phyloP scores from a whole-genome alignment of 2,888 invertebrate genomes.

The Hyalella azteca region DNA sequence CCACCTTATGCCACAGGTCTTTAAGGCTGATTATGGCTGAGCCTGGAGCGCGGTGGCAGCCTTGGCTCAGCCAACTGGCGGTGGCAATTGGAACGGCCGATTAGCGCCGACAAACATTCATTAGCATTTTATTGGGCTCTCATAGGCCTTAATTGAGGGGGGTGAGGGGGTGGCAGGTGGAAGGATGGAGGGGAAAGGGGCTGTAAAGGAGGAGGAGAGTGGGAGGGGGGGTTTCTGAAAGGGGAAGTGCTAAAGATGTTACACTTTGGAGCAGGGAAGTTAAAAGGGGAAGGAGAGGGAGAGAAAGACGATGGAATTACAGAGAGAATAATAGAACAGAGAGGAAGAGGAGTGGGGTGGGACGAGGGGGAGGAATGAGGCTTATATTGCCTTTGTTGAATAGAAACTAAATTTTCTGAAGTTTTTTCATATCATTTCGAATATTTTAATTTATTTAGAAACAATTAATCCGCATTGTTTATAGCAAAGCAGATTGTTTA shows the following conservation, averaged over 20 bases:
- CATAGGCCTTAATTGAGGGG: constrained; percentile 28
- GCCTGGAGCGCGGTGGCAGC: background rate
- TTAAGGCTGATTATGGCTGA: background rate
- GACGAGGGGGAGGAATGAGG: no score
- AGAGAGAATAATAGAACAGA: no score
- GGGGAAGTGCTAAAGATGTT: background rate
- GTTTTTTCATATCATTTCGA: no score
- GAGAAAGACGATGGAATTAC: background rate
- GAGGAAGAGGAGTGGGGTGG: no score
- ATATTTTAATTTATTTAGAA: no score
- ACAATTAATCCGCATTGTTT: no score
- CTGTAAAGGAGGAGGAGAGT: background rate
- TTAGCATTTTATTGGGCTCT: constrained; percentile 37
- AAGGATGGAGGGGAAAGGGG: background rate
- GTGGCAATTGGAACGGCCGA: constrained; percentile 26
- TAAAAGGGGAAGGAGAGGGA: background rate
- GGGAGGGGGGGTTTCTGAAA: constrained; percentile 12
- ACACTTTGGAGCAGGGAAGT: background rate
- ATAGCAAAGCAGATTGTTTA: no score
- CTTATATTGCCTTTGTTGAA: no score
- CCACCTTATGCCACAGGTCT: background rate
- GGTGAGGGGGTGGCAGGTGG: background rate
- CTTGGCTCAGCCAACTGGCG: constrained; percentile 19
- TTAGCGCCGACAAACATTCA: constrained; percentile 37
- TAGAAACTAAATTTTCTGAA: no score